These are phyloP conservation scores for Paedocypris micromegethes DNA, from an alignment of 2,797 vertebrate genomes.

Conservation along the genomic window DNA sequence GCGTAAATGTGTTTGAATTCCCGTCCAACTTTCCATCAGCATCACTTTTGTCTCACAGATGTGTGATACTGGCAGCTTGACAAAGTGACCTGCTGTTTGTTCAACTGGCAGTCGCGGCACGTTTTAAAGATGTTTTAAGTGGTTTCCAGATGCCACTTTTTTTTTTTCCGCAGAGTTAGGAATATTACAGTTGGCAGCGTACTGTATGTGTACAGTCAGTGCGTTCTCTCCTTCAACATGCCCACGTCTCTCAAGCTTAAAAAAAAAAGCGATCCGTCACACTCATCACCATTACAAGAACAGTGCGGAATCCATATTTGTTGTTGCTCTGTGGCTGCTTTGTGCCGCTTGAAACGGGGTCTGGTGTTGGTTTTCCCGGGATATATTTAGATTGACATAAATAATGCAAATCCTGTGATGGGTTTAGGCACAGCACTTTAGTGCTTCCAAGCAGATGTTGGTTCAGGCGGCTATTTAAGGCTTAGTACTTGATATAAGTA, in stretches of 20 bases:
- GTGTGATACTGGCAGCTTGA: too few relatives aligned
- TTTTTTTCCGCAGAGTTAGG: not conserved
- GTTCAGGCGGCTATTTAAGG: slow-evolving; percentile 8
- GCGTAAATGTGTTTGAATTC: too few relatives aligned
- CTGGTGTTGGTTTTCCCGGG: slow-evolving; percentile 5
- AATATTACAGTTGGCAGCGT: too few relatives aligned
- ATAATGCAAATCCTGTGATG: slow-evolving; percentile 22
- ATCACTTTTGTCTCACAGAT: too few relatives aligned
- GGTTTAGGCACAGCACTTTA: slow-evolving; percentile 17
- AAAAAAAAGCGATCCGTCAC: not conserved
- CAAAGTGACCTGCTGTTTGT: too few relatives aligned
- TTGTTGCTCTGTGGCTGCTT: too few relatives aligned
- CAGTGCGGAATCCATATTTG: not conserved
- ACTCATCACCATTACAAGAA: not conserved
- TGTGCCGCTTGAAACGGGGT: not conserved
- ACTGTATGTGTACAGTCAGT: too few relatives aligned
- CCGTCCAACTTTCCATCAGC: too few relatives aligned
- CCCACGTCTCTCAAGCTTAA: not conserved
- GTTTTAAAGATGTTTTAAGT: too few relatives aligned
- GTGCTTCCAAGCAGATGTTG: slow-evolving; percentile 16
- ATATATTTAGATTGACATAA: slow-evolving; percentile 26
- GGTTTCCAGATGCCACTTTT: too few relatives aligned
- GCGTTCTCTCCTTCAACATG: not conserved
- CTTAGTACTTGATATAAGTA: slow-evolving; percentile 5
- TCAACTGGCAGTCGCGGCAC: too few relatives aligned